Base-by-base conservation (phyloP, 2,113 vertebrate species). In the Peromyscus californicus region DNA sequence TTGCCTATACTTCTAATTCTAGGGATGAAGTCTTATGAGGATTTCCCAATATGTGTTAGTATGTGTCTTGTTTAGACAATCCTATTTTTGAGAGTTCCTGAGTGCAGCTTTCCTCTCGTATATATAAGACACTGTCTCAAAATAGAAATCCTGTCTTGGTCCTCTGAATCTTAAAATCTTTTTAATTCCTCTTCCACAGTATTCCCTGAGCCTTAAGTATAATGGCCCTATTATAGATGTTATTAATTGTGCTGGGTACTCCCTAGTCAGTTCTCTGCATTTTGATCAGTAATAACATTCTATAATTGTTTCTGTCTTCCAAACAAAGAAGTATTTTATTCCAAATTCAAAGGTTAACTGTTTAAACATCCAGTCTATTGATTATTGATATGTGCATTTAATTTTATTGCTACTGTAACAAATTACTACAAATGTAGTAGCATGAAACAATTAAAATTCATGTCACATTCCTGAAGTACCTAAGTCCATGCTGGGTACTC, bases 371-470 rank as follows among this genome's bases (percentile, higher is more conserved):
- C 78, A 72, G 3, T 67, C 17, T 96, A 4, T 10, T 13, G 96
- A 75, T 95, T 42, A 33, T 54, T 69, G 17, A 69, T 93, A 11
- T 82, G 0, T 79, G 3, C 72, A 59, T 95, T 86, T 61, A 15
- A 70, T 93, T 93, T 33, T 79, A 2, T 61, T 91, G 48, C 4
- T 74, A 0, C 36, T 84, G 0, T 61, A 95, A 92, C 51, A 92
- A 78, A 91, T 91, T 63, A n/a, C 48, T 91, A 29, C 6, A 91
- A 69, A 79, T 4, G 24, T n/a, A 45, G 0, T 76, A 15, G 15
- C 51, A 87, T 78, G n/a, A 94, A 92, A 22, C 17, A 90, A 69
- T 11, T 59, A 24, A 91, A 83, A 80, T 80, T 88, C 5, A 90
- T 51, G 24, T 90, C 67, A 48, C 26, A 70, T 51, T 93, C 88